Conservation (phyloP, 1,140 invertebrate genomes). For the Centruroides vittatus region DNA sequence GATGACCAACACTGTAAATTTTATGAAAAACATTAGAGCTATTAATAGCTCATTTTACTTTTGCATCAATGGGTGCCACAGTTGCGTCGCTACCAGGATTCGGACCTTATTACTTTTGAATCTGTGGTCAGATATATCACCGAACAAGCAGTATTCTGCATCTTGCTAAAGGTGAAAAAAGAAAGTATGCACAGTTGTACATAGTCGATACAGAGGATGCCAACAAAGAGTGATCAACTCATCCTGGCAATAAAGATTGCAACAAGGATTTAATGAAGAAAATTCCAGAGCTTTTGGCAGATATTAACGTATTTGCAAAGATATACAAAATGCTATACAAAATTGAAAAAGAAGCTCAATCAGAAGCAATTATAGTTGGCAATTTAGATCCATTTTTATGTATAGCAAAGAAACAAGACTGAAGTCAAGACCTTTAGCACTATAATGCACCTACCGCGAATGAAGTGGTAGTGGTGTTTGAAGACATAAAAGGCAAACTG, state of each 20-base stretch:
- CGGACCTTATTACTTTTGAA: not conserved
- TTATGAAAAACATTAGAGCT: not conserved
- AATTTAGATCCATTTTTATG: too few species aligned
- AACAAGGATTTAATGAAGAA: not conserved
- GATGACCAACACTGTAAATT: too few species aligned
- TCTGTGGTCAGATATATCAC: not conserved
- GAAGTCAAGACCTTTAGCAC: not conserved
- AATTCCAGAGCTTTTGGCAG: too few species aligned
- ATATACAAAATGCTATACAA: too few species aligned
- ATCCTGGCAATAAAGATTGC: not conserved
- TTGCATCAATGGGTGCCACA: not conserved
- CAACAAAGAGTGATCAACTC: not conserved
- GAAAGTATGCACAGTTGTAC: not conserved
- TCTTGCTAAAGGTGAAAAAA: not conserved
- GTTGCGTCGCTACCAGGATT: too few species aligned
- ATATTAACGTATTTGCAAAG: too few species aligned
- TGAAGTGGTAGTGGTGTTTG: slow-evolving; percentile 3
- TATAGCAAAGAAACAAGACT: not conserved
- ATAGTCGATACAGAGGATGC: not conserved
- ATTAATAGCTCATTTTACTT: not conserved
- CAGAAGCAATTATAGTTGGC: too few species aligned
- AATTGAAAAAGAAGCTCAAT: too few species aligned
- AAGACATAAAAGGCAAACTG: not conserved
- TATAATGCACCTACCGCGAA: slow-evolving; percentile 2
- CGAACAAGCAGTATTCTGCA: not conserved